Evolutionary conservation across 2,888 invertebrate species (phyloP).

Genomic region (Caenorhabditis panamensis): DNA sequence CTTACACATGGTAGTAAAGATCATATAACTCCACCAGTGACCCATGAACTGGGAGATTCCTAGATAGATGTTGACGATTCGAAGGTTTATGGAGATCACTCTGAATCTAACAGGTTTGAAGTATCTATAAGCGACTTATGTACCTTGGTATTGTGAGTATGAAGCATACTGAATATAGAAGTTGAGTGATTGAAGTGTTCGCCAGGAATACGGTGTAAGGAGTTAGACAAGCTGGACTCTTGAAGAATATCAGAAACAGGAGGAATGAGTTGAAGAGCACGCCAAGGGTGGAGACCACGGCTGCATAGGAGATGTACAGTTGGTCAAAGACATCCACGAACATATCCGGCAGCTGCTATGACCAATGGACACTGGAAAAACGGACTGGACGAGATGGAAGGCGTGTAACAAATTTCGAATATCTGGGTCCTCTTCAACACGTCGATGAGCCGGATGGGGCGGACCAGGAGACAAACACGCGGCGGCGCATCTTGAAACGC

Average conservation of each 20-base stretch:
- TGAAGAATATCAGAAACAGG: slow-evolving; percentile 55
- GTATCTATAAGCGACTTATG: neutral
- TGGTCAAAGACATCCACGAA: slow-evolving; percentile 53
- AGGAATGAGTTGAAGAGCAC: slow-evolving; percentile 49
- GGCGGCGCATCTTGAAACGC: slow-evolving; percentile 24
- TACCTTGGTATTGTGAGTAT: slow-evolving; percentile 49
- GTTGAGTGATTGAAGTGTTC: slow-evolving; percentile 59
- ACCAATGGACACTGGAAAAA: neutral
- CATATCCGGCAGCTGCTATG: slow-evolving; percentile 27
- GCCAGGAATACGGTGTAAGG: slow-evolving; percentile 63
- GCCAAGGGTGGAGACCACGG: slow-evolving; percentile 46
- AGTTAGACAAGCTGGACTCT: slow-evolving; percentile 58
- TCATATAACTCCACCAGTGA: slow-evolving; percentile 62
- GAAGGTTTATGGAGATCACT: slow-evolving; percentile 58
- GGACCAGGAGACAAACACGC: slow-evolving; percentile 27
- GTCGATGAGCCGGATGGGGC: slow-evolving; percentile 31
- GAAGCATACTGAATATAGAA: slow-evolving; percentile 50
- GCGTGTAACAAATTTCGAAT: slow-evolving; percentile 44
- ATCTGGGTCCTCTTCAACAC: slow-evolving; percentile 55
- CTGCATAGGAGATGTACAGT: slow-evolving; percentile 53
- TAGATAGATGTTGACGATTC: slow-evolving; percentile 57
- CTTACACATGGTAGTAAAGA: slow-evolving; percentile 57
- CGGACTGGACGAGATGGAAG: slow-evolving; percentile 7
- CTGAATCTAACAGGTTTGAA: slow-evolving; percentile 19
- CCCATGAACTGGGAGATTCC: slow-evolving; percentile 57